Conservation (phyloP, 2,888 invertebrate genomes). For the Ephialtes manifestator region DNA sequence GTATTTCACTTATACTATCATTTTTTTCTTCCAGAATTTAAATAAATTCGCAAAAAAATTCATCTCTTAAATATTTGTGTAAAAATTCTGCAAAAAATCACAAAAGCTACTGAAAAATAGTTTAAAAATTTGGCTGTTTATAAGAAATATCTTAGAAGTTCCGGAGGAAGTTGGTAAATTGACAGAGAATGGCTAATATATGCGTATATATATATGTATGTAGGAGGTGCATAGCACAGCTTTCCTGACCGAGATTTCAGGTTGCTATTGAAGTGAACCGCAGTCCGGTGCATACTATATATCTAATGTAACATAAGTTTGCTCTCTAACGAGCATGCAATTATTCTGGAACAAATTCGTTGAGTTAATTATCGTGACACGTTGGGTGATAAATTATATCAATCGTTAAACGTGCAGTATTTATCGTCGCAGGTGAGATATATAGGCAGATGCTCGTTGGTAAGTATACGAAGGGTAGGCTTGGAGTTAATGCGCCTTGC, state of each 20-base stretch:
- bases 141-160: too few species aligned
- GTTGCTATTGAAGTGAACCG: conserved; percentile 51
- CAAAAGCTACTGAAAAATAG: too few species aligned
- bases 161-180: too few species aligned
- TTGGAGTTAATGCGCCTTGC: not conserved
- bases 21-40: too few species aligned
- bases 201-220: conserved; percentile 8
- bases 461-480: not conserved
- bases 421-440: conserved; percentile 24
- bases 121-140: too few species aligned
- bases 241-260: conserved; percentile 66
- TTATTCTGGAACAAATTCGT: conserved; percentile 59
- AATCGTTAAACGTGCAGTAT: conserved; percentile 57
- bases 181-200: not conserved
- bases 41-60: too few species aligned
- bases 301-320: conserved; percentile 33
- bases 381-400: conserved; percentile 60
- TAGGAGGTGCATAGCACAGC: conserved; percentile 19
- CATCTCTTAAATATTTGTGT: too few species aligned
- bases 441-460: not conserved
- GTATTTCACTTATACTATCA: too few species aligned
- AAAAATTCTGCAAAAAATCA: too few species aligned
- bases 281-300: conserved; percentile 13
- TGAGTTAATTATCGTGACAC: conserved; percentile 61
- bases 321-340: conserved; percentile 58